Conservation (phyloP, 2,888 invertebrate genomes). For the Tipula confusa region DNA sequence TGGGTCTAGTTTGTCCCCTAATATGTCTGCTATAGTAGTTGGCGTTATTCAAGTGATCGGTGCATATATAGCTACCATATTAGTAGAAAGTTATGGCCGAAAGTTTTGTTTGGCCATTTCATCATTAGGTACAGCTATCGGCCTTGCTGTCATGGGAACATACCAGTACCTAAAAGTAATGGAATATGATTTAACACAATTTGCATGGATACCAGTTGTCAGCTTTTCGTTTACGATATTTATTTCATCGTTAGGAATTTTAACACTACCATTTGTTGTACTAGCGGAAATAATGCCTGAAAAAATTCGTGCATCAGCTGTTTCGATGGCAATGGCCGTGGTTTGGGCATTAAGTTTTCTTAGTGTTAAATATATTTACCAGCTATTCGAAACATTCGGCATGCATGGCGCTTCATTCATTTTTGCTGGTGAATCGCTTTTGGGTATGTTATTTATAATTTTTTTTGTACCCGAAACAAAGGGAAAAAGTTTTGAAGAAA, state of each 20-base stretch:
- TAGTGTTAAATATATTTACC: constrained; percentile 41
- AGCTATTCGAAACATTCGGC: constrained; percentile 39
- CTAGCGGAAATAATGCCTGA: constrained; percentile 44
- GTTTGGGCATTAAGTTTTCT: background rate
- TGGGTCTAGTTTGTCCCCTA: constrained; percentile 44
- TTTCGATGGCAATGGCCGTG: background rate
- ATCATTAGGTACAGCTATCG: constrained; percentile 43
- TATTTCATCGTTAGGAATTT: constrained; percentile 43
- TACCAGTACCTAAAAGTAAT: constrained; percentile 40
- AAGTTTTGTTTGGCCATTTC: constrained; percentile 41
- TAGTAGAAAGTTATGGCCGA: constrained; percentile 46
- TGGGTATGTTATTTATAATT: constrained; percentile 42
- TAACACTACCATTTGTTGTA: constrained; percentile 46
- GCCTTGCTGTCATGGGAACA: constrained; percentile 41
- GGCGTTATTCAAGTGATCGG: constrained; percentile 47
- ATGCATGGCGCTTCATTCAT: constrained; percentile 45
- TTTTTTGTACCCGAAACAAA: constrained; percentile 46
- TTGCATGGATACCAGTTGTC: constrained; percentile 45
- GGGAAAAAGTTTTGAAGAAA: constrained; percentile 40
- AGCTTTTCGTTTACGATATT: constrained; percentile 47
- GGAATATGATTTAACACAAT: constrained; percentile 39
- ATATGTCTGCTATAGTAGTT: constrained; percentile 44
- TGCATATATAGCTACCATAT: constrained; percentile 43
- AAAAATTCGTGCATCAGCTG: constrained; percentile 36
- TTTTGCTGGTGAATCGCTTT: constrained; percentile 42